A percentile compares a stretch with the other conserved stretches of the same genome.
Conservation (phyloP, 2,113 vertebrate genomes). For the Crotalus horridus region DNA sequence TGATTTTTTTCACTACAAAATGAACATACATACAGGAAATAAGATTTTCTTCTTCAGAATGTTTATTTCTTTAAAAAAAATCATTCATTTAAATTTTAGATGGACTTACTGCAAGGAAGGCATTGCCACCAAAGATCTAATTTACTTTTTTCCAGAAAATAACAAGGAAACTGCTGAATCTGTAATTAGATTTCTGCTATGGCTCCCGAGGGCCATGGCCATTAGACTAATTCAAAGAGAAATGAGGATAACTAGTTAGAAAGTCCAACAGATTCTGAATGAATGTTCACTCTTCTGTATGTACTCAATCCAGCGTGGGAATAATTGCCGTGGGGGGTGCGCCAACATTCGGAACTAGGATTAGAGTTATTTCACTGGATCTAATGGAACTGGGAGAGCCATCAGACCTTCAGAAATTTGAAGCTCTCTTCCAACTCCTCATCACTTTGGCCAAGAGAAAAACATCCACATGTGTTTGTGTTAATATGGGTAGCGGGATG, state of each 20-base stretch:
- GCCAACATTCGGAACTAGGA: neutral
- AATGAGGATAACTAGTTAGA: neutral
- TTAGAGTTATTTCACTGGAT: neutral
- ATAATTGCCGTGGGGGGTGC: neutral
- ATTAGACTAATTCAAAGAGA: neutral
- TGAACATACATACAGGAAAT: neutral
- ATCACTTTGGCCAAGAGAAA: neutral
- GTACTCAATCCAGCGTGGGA: neutral
- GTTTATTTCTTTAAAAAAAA: neutral
- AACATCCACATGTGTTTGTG: too few species aligned
- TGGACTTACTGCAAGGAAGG: neutral
- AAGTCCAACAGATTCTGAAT: neutral
- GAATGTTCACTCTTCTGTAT: neutral
- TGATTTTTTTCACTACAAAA: neutral
- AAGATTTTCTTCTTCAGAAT: neutral
- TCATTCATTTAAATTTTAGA: neutral
- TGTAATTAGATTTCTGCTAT: neutral
- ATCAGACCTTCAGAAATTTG: neutral
- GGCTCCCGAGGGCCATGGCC: neutral
- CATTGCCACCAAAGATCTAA: neutral
- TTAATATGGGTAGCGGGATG: neutral
- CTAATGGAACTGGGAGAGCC: neutral
- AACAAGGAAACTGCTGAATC: slow-evolving; percentile 2
- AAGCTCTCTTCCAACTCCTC: neutral
- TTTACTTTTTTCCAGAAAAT: neutral